A percentile compares a stretch with the other conserved stretches of the same genome.
Conservation (phyloP, 2,797 vertebrate species). For the Bryconaethiops microstoma region DNA sequence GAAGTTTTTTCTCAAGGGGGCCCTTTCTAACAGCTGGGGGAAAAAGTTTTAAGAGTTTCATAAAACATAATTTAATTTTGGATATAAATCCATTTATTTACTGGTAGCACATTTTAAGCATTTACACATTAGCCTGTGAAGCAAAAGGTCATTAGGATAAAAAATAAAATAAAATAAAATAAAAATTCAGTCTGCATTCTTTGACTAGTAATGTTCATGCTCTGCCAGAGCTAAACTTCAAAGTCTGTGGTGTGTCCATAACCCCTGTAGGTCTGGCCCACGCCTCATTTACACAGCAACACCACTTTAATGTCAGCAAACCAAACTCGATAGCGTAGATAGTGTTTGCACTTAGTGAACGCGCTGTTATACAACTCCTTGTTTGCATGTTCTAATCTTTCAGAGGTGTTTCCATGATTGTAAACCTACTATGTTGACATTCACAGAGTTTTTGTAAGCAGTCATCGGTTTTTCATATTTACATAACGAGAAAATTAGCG, state of each 20-base stretch:
- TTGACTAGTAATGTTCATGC: background rate
- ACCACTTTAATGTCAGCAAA: constrained; percentile 1
- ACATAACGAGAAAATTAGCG: background rate
- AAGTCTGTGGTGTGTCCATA: background rate
- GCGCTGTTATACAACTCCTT: background rate
- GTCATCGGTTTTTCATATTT: constrained; percentile 19
- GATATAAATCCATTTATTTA: no score
- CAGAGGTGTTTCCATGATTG: constrained; percentile 7
- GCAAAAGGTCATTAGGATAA: no score
- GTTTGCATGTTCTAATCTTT: constrained; percentile 12
- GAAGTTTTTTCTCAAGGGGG: no score
- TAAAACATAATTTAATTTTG: no score
- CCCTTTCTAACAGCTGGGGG: no score
- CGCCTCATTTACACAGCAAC: background rate
- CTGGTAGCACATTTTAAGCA: no score
- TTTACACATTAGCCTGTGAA: no score
- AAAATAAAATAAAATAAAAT: no score
- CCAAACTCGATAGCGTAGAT: background rate
- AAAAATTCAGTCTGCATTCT: no score
- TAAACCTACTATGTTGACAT: background rate
- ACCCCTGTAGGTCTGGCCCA: background rate
- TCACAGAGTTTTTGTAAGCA: background rate
- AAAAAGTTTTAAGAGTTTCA: no score
- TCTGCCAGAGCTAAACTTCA: background rate
- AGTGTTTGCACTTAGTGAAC: background rate